Base-by-base conservation (phyloP, 2,888 invertebrate species). In the Pyrochroa serraticornis region DNA sequence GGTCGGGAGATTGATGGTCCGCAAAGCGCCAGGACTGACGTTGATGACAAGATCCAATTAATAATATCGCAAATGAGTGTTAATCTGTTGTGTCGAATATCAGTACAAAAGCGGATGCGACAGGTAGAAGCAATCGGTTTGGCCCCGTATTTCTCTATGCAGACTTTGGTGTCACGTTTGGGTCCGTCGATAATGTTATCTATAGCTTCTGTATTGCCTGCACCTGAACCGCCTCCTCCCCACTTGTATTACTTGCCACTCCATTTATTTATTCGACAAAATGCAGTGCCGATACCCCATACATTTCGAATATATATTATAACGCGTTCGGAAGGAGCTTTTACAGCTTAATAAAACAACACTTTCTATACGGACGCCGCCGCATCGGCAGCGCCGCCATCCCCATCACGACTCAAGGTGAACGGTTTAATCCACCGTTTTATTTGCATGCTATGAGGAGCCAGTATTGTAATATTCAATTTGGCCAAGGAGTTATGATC, bases 121-220 rank as follows among this genome's bases (percentile, higher is more conserved):
- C 59, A 32, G 10, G 30, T 41, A 41, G 14, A 22, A 5, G 22
- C 22, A 22, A 22, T 22, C 22, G 22, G 22, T 22, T 22, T 22
- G 22, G 22, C 22, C 22, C 22, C 22, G 22, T 22, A 5, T 22
- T 22, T 22, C 22, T 22, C 22, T 22, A 22, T 22, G 5, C 22
- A 22, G 22, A 22, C 38, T 45, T 45, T 35, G 10, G 42, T 51
- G 51, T 64, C 67, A 67, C 65, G 66, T 66, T 65, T 46, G 51
- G 64, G 62, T 65, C 67, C 71, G 70, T 72, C 72, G 71, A 73
- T 72, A 73, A 72, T 72, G 68, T 70, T 72, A 71, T 70, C 70
- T 72, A 72, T 70, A 66, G 69, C 61, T 22, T 5, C 64, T 59
- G 65, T 66, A 68, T 68, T 62, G 68, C 62, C 62, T 57, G 57